Base-by-base conservation (phyloP, 2,797 vertebrate genomes). In the Hozukius guyotensis region DNA sequence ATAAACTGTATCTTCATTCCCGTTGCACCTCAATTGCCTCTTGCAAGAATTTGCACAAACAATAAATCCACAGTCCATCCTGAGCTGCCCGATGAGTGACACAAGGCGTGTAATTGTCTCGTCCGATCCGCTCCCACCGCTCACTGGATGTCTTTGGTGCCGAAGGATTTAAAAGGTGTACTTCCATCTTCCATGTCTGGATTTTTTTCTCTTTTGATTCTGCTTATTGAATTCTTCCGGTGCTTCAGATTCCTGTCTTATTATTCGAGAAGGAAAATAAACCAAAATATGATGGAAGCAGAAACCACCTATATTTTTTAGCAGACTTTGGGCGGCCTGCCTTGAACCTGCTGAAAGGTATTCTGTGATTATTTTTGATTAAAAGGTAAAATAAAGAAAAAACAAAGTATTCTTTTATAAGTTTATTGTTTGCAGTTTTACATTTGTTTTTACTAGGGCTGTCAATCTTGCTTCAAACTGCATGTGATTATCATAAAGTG, bases 11-110 rank as follows among this genome's bases (percentile, higher is more conserved):
- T 83, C 60, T 83, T 72, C 81, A 78, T 87, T 90, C 82, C 80
- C 87, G 83, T 87, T 77, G 80, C 87, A 92, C 93, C 92, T 91
- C 81, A 92, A 90, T 90, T 92, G 92, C 94, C 94, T 96, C 95
- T 93, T 92, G 93, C 94, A 89, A 87, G 78, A 94, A 81, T 95
- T 96, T 96, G 93, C 95, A 95, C 95, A 94, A 84, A 52, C 66
- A 92, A 75, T 85, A 87, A 88, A 90, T 75, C 76, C 85, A 86
- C 62, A 24, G 85, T 83, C 79, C 62, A 87, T 57, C 56, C 80
- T 69, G 69, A 89, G 87, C 86, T 70, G 69, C 64, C 72, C 18
- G 42, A 38, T 36, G 32, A 73, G 55, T 36, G 69, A 81, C 57
- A 25, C 56, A 7, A 16, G 22, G 1, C 32, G 20, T 49, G 3